Percentiles rank a stretch among this genome's conserved stretches.
These are phyloP conservation scores for Physocephala rufipes DNA, from an alignment of 2,888 invertebrate genomes.

Conservation along the genomic window DNA sequence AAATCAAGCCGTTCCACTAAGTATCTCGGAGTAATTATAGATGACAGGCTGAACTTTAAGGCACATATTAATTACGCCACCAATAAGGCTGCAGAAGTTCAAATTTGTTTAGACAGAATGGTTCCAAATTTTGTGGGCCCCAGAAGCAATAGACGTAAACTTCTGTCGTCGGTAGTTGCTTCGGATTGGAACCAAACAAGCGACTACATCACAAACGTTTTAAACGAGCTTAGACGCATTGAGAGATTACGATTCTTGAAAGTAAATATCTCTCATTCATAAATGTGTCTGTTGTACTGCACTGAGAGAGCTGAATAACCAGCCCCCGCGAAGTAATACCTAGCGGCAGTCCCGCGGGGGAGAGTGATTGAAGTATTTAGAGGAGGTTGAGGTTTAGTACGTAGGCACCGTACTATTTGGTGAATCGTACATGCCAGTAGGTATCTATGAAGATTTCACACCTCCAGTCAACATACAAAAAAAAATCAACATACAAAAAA, in stretches of 20 bases:
- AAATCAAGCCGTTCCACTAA: neutral
- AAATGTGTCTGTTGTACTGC: neutral
- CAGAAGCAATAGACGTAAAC: neutral
- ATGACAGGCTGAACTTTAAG: neutral
- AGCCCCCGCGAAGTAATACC: neutral
- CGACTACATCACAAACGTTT: too few relatives aligned
- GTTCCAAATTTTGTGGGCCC: neutral
- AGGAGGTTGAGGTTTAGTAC: conserved; percentile 19
- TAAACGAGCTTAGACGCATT: too few relatives aligned
- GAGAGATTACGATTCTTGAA: too few relatives aligned
- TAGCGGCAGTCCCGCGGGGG: neutral
- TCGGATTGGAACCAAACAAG: neutral
- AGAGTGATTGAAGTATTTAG: neutral
- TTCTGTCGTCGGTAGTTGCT: neutral
- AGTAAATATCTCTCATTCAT: too few relatives aligned
- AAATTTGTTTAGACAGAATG: neutral
- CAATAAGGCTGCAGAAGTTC: neutral
- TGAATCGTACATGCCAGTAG: conserved; percentile 17
- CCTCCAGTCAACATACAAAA: neutral
- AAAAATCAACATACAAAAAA: too few relatives aligned
- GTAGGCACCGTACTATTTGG: neutral
- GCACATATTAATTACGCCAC: neutral
- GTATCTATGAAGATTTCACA: neutral
- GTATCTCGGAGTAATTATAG: neutral
- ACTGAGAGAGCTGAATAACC: neutral